These are phyloP conservation scores for Galeopsomyia nigrocyanea DNA, from an alignment of 2,888 invertebrate genomes.

Conservation along the genomic window DNA sequence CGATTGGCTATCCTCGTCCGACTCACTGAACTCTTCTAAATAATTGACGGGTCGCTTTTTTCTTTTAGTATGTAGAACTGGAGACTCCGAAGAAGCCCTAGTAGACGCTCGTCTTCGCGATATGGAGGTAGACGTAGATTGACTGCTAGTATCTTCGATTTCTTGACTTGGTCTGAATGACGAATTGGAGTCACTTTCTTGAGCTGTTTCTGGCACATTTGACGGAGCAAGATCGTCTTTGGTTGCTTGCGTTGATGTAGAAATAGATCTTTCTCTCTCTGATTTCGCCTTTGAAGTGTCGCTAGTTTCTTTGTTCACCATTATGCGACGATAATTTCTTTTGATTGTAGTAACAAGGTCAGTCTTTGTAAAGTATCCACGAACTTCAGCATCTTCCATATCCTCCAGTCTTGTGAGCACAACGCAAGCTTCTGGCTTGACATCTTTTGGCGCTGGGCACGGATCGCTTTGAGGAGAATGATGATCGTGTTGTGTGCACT, in stretches of 20 bases:
- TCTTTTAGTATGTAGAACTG: slow-evolving; percentile 2
- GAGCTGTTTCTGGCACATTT: neutral
- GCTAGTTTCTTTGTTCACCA: neutral
- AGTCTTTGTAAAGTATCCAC: slow-evolving; percentile 37
- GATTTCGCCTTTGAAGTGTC: neutral
- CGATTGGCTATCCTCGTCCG: slow-evolving; percentile 3
- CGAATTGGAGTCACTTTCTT: neutral
- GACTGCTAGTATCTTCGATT: neutral
- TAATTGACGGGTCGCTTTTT: slow-evolving; percentile 38
- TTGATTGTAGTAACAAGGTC: slow-evolving; percentile 4
- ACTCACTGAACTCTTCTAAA: slow-evolving; percentile 29
- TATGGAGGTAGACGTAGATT: neutral
- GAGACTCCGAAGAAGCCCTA: slow-evolving; percentile 29
- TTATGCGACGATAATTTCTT: neutral
- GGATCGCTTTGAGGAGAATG: neutral
- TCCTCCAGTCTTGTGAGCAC: slow-evolving; percentile 39
- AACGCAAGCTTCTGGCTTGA: slow-evolving; percentile 16
- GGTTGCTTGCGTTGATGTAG: neutral
- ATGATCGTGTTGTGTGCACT: slow-evolving; percentile 36
- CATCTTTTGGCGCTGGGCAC: neutral
- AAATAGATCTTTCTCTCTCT: neutral
- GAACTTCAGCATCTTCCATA: slow-evolving; percentile 30
- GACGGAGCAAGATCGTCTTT: slow-evolving; percentile 3
- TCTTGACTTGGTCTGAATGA: neutral
- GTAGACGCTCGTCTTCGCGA: slow-evolving; percentile 13